phyloP scores from a whole-genome alignment of 2,888 invertebrate species.

The Euproctis similis region DNA sequence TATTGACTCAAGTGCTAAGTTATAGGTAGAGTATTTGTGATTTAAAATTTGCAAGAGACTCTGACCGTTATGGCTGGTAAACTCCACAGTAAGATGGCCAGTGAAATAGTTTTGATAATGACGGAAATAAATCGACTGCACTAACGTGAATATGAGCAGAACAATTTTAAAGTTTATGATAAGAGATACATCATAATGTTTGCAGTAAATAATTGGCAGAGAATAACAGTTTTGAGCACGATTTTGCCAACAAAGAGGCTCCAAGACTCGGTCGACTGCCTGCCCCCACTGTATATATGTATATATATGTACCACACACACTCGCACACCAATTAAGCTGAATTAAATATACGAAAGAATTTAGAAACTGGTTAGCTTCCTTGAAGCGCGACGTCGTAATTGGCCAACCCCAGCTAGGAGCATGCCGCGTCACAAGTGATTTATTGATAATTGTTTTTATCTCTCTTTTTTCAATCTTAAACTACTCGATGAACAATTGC shows the following conservation, averaged over 20 bases:
- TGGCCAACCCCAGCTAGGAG: conserved; percentile 64
- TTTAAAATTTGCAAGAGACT: too few relatives aligned
- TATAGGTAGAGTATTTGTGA: too few relatives aligned
- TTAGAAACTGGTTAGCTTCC: conserved; percentile 74
- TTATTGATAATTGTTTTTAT: conserved; percentile 50
- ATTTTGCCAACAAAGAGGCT: conserved; percentile 65
- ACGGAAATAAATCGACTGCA: conserved; percentile 7
- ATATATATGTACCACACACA: conserved; percentile 33
- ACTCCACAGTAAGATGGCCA: too few relatives aligned
- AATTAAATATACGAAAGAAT: conserved; percentile 75
- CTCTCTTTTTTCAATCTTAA: conserved; percentile 23
- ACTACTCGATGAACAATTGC: conserved; percentile 34
- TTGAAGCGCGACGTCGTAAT: conserved; percentile 73
- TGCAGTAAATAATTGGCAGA: conserved; percentile 37
- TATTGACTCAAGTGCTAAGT: too few relatives aligned
- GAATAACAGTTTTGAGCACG: conserved; percentile 56
- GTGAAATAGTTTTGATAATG: too few relatives aligned
- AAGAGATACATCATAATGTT: too few relatives aligned
- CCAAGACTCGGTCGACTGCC: conserved; percentile 68
- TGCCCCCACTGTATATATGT: too few relatives aligned
- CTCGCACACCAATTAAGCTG: conserved; percentile 71
- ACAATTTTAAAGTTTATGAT: too few relatives aligned
- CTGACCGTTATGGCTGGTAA: too few relatives aligned
- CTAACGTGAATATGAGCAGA: conserved; percentile 13
- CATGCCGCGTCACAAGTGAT: conserved; percentile 61